A percentile compares a stretch with the other conserved stretches of the same genome.
These are phyloP conservation scores for Hylomyscus alleni DNA, from an alignment of 2,797 vertebrate species.

Conservation along the genomic window DNA sequence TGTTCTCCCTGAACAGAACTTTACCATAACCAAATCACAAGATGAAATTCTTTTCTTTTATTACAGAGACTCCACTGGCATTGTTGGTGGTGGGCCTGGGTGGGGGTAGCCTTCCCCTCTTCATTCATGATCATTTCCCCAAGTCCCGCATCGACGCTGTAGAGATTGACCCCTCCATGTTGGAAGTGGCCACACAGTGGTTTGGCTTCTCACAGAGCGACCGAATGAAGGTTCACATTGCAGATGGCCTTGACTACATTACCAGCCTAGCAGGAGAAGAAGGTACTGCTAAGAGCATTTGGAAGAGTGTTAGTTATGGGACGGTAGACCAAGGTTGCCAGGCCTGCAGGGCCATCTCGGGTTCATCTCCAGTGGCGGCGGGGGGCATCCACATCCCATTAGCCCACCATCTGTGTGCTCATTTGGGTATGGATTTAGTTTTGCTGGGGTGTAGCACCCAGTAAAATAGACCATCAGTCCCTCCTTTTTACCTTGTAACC, in stretches of 20 bases:
- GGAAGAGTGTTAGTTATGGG: neutral
- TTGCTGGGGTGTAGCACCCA: neutral
- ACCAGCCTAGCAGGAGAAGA: slow-evolving; percentile 82
- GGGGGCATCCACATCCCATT: too few relatives aligned
- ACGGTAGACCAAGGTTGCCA: neutral
- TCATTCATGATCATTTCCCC: slow-evolving; percentile 94
- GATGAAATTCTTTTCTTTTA: neutral
- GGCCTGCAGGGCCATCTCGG: accelerated
- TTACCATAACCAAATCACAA: neutral
- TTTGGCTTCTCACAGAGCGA: slow-evolving; percentile 94
- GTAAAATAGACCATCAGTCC: neutral
- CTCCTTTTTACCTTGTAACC: neutral
- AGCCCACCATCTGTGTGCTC: neutral
- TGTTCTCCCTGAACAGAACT: neutral
- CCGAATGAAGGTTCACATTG: slow-evolving; percentile 91
- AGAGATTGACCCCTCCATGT: slow-evolving; percentile 94
- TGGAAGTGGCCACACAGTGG: slow-evolving; percentile 94
- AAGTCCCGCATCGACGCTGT: slow-evolving; percentile 91
- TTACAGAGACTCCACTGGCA: slow-evolving; percentile 88
- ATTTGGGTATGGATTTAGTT: neutral
- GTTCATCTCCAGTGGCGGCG: slow-evolving; percentile 59
- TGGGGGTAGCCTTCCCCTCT: slow-evolving; percentile 96
- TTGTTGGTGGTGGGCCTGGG: slow-evolving; percentile 96
- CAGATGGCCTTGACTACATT: slow-evolving; percentile 88
- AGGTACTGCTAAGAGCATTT: slow-evolving; percentile 75